Evolutionary conservation across 1,140 invertebrate genomes (phyloP), one percentile per base, ranked within the genome.

Genomic region (Pseudomyrmex gracilis): DNA sequence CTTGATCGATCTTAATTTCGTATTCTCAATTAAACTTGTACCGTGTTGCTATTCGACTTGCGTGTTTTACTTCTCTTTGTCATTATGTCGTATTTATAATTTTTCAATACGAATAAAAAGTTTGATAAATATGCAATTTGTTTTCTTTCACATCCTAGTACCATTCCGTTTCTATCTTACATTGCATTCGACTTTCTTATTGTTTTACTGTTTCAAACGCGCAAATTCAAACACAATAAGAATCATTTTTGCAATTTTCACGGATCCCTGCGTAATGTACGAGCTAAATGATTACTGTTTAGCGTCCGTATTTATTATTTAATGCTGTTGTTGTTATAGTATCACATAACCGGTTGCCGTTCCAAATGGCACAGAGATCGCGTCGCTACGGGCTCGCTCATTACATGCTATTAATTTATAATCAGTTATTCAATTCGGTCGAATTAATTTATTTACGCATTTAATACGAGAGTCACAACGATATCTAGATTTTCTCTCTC

Each of bases 361-460:
- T 80, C 20, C 66, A 80, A 80, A 80, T 80, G 76, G 76, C 76
- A 80, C 47, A 70, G 76, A 55, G 76, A 80, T 58, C 53, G 76
- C 64, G 51, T 58, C 76, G 43, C 34, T 57, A 68, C 74, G 34
- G 64, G 64, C 70, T 80, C 66, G 76, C 76, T 80, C 66, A 70
- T 80, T 80, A 80, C 66, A 80, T 80, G 76, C 76, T 80, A 80
- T 80, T 80, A 80, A 80, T 80, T 80, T 80, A 71, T 80, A 80
- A 80, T 80, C 67, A 80, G 76, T 80, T 71, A 80, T 80, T 80
- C 76, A 80, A 80, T 80, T 80, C 76, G 76, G 76, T 80, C 76
- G 76, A 80, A 80, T 80, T 80, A 80, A 80, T 80, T 80, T 80
- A 80, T 80, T 70, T 80, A 80, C 66, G 49, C 76, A 80, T 80